A percentile compares a stretch with the other conserved stretches of the same genome.
Evolutionary conservation across 2,888 invertebrate genomes (phyloP).

Genomic region (Horisme vitalbata): DNA sequence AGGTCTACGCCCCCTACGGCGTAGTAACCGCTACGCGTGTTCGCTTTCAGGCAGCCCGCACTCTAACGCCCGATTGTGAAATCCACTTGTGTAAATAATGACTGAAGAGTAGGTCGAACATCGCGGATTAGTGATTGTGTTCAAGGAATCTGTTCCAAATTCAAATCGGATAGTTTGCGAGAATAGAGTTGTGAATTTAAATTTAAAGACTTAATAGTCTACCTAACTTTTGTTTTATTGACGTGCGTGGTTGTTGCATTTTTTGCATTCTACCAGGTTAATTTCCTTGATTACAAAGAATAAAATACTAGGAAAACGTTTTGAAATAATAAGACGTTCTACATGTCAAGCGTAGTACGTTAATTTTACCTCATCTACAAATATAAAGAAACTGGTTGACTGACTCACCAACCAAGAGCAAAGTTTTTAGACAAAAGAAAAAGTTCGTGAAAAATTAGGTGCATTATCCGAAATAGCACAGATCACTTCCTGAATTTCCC

Average conservation of each 20-base stretch:
- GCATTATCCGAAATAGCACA: too few relatives aligned
- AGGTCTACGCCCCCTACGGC: too few relatives aligned
- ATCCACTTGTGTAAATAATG: slow-evolving; percentile 30
- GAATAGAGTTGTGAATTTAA: slow-evolving; percentile 12
- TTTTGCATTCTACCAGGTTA: slow-evolving; percentile 15
- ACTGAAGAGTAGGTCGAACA: slow-evolving; percentile 20
- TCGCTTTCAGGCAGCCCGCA: slow-evolving; percentile 7
- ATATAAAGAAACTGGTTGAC: background rate
- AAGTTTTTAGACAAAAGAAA: too few relatives aligned
- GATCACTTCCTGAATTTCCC: slow-evolving; percentile 17
- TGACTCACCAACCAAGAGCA: too few relatives aligned
- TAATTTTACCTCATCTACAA: too few relatives aligned
- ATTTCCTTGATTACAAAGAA: too few relatives aligned
- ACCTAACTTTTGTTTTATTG: slow-evolving; percentile 18
- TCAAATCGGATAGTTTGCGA: slow-evolving; percentile 6
- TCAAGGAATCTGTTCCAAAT: slow-evolving; percentile 24
- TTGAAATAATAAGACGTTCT: too few relatives aligned
- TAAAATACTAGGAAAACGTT: too few relatives aligned
- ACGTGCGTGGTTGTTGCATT: background rate
- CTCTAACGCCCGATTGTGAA: slow-evolving; percentile 24
- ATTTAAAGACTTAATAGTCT: slow-evolving; percentile 16
- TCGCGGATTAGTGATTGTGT: slow-evolving; percentile 26
- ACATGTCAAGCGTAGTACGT: too few relatives aligned
- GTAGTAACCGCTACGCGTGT: background rate
- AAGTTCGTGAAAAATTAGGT: too few relatives aligned